Evolutionary conservation across 1,140 invertebrate species (phyloP).

Genomic region (Atta cephalotes): DNA sequence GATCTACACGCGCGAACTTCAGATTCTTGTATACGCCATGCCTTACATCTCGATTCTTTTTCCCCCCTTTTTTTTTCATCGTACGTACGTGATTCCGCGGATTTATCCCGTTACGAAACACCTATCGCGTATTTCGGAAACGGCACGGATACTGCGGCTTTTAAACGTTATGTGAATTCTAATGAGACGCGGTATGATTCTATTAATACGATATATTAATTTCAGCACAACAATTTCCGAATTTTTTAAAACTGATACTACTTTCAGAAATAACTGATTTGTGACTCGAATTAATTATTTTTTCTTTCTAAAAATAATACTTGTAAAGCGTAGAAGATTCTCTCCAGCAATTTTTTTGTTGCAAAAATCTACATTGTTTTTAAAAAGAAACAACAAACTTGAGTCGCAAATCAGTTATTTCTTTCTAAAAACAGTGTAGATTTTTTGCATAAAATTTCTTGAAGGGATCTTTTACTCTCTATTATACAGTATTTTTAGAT

Average conservation of each 20-base stretch:
- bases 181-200: background rate
- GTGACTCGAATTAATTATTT: background rate
- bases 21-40: background rate
- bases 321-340: background rate
- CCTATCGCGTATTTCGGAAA: background rate
- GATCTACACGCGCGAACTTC: background rate
- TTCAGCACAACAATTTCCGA: background rate
- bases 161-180: constrained; percentile 37
- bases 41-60: background rate
- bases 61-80: background rate
- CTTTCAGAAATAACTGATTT: background rate
- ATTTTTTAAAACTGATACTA: background rate
- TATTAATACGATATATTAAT: constrained; percentile 27
- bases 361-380: too few relatives aligned
- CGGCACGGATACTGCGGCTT: background rate
- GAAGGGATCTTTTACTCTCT: background rate
- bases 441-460: too few relatives aligned
- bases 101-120: background rate
- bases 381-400: too few relatives aligned
- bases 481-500: too few relatives aligned
- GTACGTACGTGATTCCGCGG: background rate
- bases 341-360: background rate
- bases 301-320: too few relatives aligned
- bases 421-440: background rate
- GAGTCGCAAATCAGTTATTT: background rate